These are phyloP conservation scores for Engraulis encrasicolus DNA, from an alignment of 2,113 vertebrate species.

Conservation along the genomic window DNA sequence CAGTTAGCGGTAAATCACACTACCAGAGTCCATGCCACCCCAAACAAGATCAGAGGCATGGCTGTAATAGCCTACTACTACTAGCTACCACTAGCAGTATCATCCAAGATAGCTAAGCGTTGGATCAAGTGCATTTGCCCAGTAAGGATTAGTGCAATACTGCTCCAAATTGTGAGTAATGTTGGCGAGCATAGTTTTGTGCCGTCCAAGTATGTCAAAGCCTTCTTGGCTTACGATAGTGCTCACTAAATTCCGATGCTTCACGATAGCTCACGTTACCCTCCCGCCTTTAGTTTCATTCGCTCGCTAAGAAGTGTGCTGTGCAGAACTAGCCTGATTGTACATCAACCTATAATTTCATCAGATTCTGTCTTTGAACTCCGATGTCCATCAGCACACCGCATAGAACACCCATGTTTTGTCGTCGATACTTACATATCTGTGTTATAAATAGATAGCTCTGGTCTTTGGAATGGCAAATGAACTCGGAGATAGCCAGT, in stretches of 20 bases:
- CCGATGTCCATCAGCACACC: neutral
- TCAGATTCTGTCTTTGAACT: neutral
- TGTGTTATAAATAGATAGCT: constrained; percentile 12
- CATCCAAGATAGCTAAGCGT: neutral
- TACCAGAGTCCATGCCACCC: neutral
- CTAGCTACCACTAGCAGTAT: neutral
- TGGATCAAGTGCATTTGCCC: neutral
- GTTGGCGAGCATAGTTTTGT: neutral
- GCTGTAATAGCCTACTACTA: neutral
- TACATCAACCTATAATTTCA: neutral
- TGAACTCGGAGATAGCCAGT: neutral
- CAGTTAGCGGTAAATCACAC: neutral
- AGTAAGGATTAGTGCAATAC: neutral
- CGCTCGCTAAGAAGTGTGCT: constrained; percentile 15
- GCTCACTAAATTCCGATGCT: constrained; percentile 9
- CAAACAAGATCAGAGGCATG: neutral
- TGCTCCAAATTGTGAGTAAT: neutral
- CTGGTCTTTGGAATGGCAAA: neutral
- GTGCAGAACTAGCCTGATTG: constrained; percentile 14
- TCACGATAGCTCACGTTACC: constrained; percentile 6
- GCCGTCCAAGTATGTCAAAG: neutral
- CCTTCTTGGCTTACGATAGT: neutral
- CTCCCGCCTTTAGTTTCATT: constrained; percentile 10
- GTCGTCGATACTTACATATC: constrained; percentile 11
- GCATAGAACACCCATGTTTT: neutral